phyloP scores from a whole-genome alignment of 2,797 vertebrate species.

The Cirrhinus mrigala region DNA sequence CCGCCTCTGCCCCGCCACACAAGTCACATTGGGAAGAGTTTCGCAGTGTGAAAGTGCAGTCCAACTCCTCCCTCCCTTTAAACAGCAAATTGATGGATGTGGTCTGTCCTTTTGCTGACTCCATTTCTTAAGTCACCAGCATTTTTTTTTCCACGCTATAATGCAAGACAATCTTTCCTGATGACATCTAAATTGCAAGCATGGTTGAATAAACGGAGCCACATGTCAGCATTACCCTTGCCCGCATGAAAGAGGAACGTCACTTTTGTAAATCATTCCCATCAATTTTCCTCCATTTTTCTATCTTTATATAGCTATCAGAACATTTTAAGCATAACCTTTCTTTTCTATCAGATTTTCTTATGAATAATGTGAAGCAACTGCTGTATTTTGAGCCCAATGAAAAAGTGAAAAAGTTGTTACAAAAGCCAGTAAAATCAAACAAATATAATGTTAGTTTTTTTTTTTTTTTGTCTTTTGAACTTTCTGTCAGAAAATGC shows the following conservation, averaged over 20 bases:
- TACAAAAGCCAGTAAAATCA: conserved; percentile 2
- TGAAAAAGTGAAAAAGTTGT: background rate
- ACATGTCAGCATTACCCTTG: conserved; percentile 15
- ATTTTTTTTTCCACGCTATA: conserved; percentile 28
- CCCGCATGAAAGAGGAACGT: conserved; percentile 9
- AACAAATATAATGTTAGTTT: background rate
- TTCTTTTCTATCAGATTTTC: background rate
- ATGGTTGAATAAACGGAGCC: conserved; percentile 31
- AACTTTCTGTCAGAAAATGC: too few relatives aligned
- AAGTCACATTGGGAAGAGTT: conserved; percentile 47
- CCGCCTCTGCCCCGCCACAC: conserved; percentile 16
- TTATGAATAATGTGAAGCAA: background rate
- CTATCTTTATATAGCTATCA: background rate
- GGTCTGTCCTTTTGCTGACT: conserved; percentile 48
- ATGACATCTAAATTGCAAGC: conserved; percentile 54
- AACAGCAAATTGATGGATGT: conserved; percentile 53
- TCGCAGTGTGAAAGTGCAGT: conserved; percentile 40
- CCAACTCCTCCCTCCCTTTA: conserved; percentile 32
- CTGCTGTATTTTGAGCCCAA: background rate
- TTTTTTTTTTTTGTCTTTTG: too few relatives aligned
- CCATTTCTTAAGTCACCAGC: conserved; percentile 31
- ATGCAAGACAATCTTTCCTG: conserved; percentile 43
- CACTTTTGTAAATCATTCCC: background rate
- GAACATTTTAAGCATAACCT: conserved; percentile 6
- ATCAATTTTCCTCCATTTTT: background rate